phyloP scores from a whole-genome alignment of 1,140 invertebrate species.

The Glossosoma conforme region DNA sequence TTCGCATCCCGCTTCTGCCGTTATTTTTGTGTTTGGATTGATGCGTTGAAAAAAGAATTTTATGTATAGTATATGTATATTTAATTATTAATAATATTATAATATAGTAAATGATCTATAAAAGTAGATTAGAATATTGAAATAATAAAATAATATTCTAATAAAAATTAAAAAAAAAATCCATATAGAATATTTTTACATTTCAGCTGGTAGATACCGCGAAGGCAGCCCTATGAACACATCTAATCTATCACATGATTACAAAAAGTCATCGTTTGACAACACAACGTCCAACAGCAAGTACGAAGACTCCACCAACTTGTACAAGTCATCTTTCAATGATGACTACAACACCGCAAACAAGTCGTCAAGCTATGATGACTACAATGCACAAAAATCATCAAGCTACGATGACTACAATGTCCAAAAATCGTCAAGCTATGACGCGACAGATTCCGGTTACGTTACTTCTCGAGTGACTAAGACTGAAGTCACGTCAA shows the following conservation, averaged over 20 bases:
- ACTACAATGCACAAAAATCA: conserved; percentile 45
- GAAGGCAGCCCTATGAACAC: conserved; percentile 25
- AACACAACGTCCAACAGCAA: too few relatives aligned
- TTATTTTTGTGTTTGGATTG: too few relatives aligned
- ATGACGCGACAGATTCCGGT: conserved; percentile 43
- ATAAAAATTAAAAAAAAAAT: too few relatives aligned
- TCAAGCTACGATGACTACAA: conserved; percentile 37
- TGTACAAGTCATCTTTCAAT: conserved; percentile 40
- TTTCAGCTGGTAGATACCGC: conserved; percentile 27
- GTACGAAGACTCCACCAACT: conserved; percentile 41
- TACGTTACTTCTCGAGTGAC: conserved; percentile 39
- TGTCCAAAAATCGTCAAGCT: conserved; percentile 39
- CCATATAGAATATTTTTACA: too few relatives aligned
- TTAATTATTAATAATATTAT: too few relatives aligned
- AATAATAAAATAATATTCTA: too few relatives aligned
- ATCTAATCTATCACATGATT: conserved; percentile 9
- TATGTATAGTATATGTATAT: too few relatives aligned
- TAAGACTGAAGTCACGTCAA: conserved; percentile 37
- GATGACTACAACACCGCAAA: conserved; percentile 37
- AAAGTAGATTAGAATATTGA: too few relatives aligned
- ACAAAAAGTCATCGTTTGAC: too few relatives aligned
- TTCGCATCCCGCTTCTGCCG: too few relatives aligned
- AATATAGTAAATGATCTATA: too few relatives aligned
- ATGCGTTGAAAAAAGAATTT: too few relatives aligned
- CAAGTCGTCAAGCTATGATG: conserved; percentile 21